Conservation (phyloP, 2,888 invertebrate genomes). For the Emmelina monodactyla region DNA sequence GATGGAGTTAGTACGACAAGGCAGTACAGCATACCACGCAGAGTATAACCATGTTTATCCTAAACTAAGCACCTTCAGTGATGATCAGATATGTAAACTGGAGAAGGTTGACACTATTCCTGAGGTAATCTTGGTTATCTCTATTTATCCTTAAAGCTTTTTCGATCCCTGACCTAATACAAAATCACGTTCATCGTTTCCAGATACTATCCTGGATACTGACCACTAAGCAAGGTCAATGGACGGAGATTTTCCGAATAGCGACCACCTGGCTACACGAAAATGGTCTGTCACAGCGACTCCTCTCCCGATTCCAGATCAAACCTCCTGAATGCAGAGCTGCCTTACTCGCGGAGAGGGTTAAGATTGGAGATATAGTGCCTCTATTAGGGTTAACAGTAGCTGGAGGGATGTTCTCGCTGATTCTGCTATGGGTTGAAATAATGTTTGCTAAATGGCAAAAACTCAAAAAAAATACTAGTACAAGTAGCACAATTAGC, state of each 20-base stretch:
- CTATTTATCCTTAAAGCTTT: too few relatives aligned
- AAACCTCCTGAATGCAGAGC: slow-evolving; percentile 37
- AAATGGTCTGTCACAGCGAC: slow-evolving; percentile 30
- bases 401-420: slow-evolving; percentile 26
- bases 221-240: slow-evolving; percentile 32
- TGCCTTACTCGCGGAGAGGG: slow-evolving; percentile 40
- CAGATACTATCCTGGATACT: slow-evolving; percentile 34
- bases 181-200: too few relatives aligned
- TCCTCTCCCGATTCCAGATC: slow-evolving; percentile 24
- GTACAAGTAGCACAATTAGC: too few relatives aligned
- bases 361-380: slow-evolving; percentile 37
- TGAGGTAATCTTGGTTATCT: slow-evolving; percentile 26
- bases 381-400: slow-evolving; percentile 26
- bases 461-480: slow-evolving; percentile 9
- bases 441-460: slow-evolving; percentile 5
- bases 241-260: slow-evolving; percentile 26
- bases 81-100: slow-evolving; percentile 42
- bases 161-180: too few relatives aligned
- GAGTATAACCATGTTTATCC: slow-evolving; percentile 46
- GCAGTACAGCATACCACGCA: slow-evolving; percentile 39
- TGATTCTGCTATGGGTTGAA: slow-evolving; percentile 30
- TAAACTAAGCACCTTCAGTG: slow-evolving; percentile 32
- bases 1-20: slow-evolving; percentile 30
- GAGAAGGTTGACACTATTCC: slow-evolving; percentile 43
- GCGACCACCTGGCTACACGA: slow-evolving; percentile 37